phyloP scores from a whole-genome alignment of 2,888 invertebrate species.

The Drosophila greeni region DNA sequence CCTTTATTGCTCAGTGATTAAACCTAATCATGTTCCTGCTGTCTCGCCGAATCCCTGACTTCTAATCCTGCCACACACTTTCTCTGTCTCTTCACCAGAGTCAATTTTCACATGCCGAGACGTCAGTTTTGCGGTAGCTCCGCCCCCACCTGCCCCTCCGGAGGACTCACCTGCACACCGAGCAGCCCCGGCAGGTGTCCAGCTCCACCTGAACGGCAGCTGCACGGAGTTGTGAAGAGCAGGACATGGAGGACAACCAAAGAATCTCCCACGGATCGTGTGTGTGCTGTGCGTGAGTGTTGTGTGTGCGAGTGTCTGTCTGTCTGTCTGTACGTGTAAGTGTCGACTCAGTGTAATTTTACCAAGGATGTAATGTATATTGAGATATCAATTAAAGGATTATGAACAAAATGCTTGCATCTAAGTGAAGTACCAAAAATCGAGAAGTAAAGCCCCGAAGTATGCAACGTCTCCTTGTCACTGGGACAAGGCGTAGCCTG shows the following conservation, averaged over 20 bases:
- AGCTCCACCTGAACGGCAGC: conserved; percentile 41
- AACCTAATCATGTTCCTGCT: too few relatives aligned
- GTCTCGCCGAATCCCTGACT: too few relatives aligned
- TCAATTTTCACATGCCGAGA: conserved; percentile 79
- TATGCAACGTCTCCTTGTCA: conserved; percentile 26
- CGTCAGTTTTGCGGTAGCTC: conserved; percentile 78
- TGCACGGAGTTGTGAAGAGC: conserved; percentile 54
- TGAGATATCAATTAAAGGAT: conserved; percentile 29
- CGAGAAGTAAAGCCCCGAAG: conserved; percentile 18
- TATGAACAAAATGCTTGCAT: conserved; percentile 28
- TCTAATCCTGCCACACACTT: too few relatives aligned
- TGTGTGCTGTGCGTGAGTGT: conserved; percentile 14
- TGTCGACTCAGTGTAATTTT: conserved; percentile 54
- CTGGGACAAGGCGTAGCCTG: conserved; percentile 24
- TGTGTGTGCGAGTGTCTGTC: conserved; percentile 23
- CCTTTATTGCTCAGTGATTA: too few relatives aligned
- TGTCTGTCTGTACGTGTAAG: conserved; percentile 43
- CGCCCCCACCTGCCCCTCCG: conserved; percentile 23
- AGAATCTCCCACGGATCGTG: conserved; percentile 44
- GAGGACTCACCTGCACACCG: conserved; percentile 32
- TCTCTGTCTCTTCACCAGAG: conserved; percentile 57
- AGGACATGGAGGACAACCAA: conserved; percentile 43
- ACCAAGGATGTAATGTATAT: conserved; percentile 42
- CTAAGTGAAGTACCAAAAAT: conserved; percentile 12
- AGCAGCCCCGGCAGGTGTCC: conserved; percentile 23